A percentile compares a stretch with the other conserved stretches of the same genome.
Conservation (phyloP, 2,113 vertebrate genomes). For the Dasyurus viverrinus region DNA sequence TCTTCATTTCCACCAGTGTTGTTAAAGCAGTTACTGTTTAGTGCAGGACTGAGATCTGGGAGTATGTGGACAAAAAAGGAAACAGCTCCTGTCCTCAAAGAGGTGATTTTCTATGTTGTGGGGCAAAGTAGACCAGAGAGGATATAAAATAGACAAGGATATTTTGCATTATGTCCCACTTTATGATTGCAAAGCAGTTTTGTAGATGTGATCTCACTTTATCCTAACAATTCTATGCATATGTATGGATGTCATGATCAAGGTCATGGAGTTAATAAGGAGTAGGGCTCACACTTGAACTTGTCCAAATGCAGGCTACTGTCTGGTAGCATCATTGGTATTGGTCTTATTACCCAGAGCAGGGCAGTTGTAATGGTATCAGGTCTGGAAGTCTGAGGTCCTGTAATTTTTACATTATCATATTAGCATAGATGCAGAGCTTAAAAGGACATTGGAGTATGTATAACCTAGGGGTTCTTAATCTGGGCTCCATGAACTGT, state of each 20-base stretch:
- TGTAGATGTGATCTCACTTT: not conserved
- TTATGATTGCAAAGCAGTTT: not conserved
- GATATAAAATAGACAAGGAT: not conserved
- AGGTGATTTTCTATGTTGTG: not conserved
- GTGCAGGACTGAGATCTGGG: not conserved
- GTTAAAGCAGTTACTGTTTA: not conserved
- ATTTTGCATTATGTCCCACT: not conserved
- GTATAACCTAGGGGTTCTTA: no score
- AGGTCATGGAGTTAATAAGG: not conserved
- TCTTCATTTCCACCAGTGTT: not conserved
- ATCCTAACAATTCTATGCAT: not conserved
- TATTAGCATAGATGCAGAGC: not conserved
- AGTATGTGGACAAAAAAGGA: not conserved
- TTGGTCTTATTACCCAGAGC: not conserved
- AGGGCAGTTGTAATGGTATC: not conserved
- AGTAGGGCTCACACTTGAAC: not conserved
- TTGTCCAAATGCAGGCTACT: not conserved
- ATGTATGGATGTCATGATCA: not conserved
- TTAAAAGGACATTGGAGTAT: not conserved
- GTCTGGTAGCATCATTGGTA: not conserved
- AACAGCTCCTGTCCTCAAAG: not conserved
- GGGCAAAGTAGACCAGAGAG: not conserved
- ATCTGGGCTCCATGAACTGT: not conserved
- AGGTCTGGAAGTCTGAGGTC: not conserved
- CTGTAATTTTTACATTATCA: not conserved